Evolutionary conservation across 30 jellyfish, hydroid and myxozoan genomes (phyloP).

Genomic region (Hydra vulgaris): DNA sequence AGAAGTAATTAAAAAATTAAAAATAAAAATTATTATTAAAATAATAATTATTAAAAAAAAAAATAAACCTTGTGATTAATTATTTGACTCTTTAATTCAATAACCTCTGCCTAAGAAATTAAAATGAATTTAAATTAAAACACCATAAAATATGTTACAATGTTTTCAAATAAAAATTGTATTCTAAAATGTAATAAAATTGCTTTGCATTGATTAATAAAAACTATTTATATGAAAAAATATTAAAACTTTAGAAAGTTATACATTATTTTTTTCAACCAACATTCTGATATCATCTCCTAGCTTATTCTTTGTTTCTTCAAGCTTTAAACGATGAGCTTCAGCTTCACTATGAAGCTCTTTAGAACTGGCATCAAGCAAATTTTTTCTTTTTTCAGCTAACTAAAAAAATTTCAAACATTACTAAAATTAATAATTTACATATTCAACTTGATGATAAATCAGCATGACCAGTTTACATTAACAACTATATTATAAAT

Average conservation of each 20-base stretch:
- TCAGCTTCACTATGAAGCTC: conserved; percentile 64
- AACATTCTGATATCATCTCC: conserved; percentile 11
- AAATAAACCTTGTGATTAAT: conserved; percentile 18
- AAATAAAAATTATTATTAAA: no score
- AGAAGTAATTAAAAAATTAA: no score
- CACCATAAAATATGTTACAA: not conserved
- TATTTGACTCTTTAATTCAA: conserved; percentile 25
- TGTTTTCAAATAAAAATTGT: no score
- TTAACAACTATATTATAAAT: no score
- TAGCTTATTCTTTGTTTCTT: conserved; percentile 5
- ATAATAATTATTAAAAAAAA: no score
- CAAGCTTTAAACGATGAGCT: conserved; percentile 34
- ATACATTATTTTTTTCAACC: conserved; percentile 7
- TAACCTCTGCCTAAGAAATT: conserved; percentile 34
- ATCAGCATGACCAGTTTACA: no score
- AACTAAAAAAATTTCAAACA: conserved; percentile 23
- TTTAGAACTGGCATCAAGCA: conserved; percentile 57
- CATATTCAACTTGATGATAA: not conserved
- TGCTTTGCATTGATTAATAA: no score
- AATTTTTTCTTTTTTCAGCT: conserved; percentile 63
- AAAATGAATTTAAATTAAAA: not conserved
- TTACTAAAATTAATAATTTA: not conserved
- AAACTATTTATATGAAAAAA: no score
- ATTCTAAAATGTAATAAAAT: no score
- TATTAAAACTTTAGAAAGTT: no score